Evolutionary conservation across 2,113 vertebrate species (phyloP).

Genomic region (Pimephales promelas): DNA sequence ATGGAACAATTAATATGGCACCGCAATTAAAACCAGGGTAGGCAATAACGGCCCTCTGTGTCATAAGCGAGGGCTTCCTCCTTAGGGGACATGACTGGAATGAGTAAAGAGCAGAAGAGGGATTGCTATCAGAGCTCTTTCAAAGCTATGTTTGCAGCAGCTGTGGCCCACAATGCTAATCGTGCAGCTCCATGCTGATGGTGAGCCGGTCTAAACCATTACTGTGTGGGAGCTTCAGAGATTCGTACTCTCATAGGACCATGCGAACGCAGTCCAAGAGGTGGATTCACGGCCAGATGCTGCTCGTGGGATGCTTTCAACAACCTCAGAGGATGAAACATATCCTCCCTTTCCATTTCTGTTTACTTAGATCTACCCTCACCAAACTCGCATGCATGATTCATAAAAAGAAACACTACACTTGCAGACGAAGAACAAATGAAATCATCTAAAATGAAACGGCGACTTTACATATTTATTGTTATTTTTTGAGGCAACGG

Average conservation of each 20-base stretch:
- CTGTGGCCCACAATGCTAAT: constrained; percentile 63
- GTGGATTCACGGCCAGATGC: constrained; percentile 71
- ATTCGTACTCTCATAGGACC: constrained; percentile 69
- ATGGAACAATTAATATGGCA: constrained; percentile 62
- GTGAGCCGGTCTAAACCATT: constrained; percentile 68
- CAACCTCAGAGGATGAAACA: constrained; percentile 66
- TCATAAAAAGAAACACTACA: constrained; percentile 54
- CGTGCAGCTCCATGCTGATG: constrained; percentile 58
- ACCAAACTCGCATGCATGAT: constrained; percentile 34
- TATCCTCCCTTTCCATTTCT: constrained; percentile 60
- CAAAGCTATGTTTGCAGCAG: constrained; percentile 35
- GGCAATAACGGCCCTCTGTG: constrained; percentile 46
- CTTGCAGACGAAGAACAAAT: constrained; percentile 58
- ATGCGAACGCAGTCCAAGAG: constrained; percentile 73
- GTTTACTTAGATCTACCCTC: constrained; percentile 11
- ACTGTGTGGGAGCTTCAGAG: constrained; percentile 69
- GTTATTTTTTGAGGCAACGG: constrained; percentile 68
- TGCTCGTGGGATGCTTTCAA: constrained; percentile 73
- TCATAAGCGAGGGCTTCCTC: constrained; percentile 46
- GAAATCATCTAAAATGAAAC: constrained; percentile 65
- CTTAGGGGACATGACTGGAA: constrained; percentile 41
- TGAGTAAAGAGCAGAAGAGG: constrained; percentile 51
- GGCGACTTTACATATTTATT: constrained; percentile 67
- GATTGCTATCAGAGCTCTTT: constrained; percentile 53
- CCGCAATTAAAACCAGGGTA: constrained; percentile 57